A percentile compares a stretch with the other conserved stretches of the same genome.
Conservation (phyloP, 2,113 vertebrate genomes). For the Rynchops niger region DNA sequence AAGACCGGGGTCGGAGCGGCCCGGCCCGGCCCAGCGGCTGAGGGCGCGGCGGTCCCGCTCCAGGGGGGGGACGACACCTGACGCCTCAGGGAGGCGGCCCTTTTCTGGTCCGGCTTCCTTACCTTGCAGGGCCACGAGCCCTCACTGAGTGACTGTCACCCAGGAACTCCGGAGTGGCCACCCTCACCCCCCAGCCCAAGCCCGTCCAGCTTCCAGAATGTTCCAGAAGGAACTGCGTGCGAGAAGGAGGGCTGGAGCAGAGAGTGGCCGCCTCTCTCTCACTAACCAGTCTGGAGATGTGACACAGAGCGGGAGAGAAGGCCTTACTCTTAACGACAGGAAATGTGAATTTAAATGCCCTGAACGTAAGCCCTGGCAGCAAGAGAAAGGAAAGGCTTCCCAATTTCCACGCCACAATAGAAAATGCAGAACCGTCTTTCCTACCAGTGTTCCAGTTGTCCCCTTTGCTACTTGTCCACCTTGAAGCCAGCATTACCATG, state of each 20-base stretch:
- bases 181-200: background rate
- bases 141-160: background rate
- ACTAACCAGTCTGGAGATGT: background rate
- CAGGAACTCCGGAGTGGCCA: background rate
- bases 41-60: no score
- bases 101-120: background rate
- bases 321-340: background rate
- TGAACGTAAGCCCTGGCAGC: background rate
- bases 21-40: no score
- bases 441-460: background rate
- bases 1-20: background rate
- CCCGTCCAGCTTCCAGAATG: background rate
- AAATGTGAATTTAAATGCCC: background rate
- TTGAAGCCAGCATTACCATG: rapidly evolving
- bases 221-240: no score
- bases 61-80: no score
- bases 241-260: no score
- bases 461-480: background rate
- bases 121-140: background rate
- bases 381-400: background rate
- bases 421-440: background rate
- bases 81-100: background rate
- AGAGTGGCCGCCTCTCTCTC: no score
- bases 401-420: background rate
- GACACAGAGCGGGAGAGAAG: background rate